phyloP scores from a whole-genome alignment of 2,888 invertebrate species.

The Rhagium mordax region DNA sequence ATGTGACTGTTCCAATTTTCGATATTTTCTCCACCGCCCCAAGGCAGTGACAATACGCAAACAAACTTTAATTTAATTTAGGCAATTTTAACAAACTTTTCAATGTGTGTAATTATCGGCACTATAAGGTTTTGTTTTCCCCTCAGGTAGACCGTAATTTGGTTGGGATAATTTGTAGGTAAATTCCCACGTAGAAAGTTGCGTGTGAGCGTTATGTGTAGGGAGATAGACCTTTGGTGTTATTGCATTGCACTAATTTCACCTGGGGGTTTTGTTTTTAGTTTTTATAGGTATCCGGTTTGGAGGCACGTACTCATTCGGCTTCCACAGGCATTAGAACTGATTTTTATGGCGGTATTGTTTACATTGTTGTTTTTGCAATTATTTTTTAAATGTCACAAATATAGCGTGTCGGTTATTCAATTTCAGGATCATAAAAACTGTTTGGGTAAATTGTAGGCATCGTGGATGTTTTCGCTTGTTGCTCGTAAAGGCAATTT shows the following conservation, averaged over 20 bases:
- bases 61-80: background rate
- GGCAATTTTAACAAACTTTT: background rate
- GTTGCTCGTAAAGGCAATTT: slow-evolving; percentile 2
- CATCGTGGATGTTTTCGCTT: background rate
- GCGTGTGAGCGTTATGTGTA: slow-evolving; percentile 29
- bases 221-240: slow-evolving; percentile 10
- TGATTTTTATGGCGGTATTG: slow-evolving; percentile 8
- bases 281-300: slow-evolving; percentile 14
- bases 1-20: background rate
- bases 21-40: background rate
- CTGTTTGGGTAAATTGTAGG: background rate
- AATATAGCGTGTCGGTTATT: background rate
- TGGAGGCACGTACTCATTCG: slow-evolving; percentile 7
- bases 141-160: slow-evolving; percentile 37
- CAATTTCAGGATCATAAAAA: background rate
- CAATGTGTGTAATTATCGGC: background rate
- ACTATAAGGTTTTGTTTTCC: background rate
- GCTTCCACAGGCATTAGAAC: background rate
- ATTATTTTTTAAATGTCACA: slow-evolving; percentile 10
- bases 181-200: slow-evolving; percentile 44
- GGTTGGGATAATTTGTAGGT: slow-evolving; percentile 38
- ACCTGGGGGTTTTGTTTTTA: background rate
- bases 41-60: background rate
- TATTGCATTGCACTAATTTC: slow-evolving; percentile 8
- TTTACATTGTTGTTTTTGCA: slow-evolving; percentile 7